Evolutionary conservation across 2,113 vertebrate species (phyloP), one percentile per base, ranked within the genome.

Genomic region (Okapia johnstoni): DNA sequence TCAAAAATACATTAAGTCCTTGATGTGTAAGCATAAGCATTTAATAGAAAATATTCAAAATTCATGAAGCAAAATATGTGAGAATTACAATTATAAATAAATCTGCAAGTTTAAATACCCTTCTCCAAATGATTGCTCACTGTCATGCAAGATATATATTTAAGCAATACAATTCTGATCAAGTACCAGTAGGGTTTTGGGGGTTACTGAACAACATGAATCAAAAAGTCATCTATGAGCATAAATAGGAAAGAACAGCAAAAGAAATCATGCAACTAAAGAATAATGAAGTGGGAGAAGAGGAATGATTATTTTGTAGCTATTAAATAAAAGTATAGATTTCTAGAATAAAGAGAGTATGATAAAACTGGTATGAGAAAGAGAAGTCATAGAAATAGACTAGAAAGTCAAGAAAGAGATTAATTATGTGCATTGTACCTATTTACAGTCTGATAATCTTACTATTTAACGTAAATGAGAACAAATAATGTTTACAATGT

Each of bases 401-500:
- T 46, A 86, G 43, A 79, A 87, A 87, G 7, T 58, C 28, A 76
- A 48, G 26, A 58, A 77, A n/a, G 3, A 28, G 4, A 90, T 80
- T 80, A 54, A 70, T 61, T 96, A 77, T 7, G 25, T 85, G 28
- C 36, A 52, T 52, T 73, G 2, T 60, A 55, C 7, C 2, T 76
- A 46, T 70, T 95, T 95, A 50, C 55, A 33, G 54, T 52, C 30
- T 79, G n/a, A 79, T 70, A 87, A 16, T 87, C 12, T 6, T 57
- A 87, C 63, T 92, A 40, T 57, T 87, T 89, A 36, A 90, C 57
- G 63, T 85, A 90, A 88, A 92, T 48, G 61, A 86, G n/a, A 85
- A 80, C n/a, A 95, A 88, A 50, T 63, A 95, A 43, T 92, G 76
- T 88, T 94, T 93, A 23, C 26, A 85, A 79, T 87, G 88, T 83